Evolutionary conservation across 2,113 vertebrate genomes (phyloP).

Genomic region (Corydoras maculifer): DNA sequence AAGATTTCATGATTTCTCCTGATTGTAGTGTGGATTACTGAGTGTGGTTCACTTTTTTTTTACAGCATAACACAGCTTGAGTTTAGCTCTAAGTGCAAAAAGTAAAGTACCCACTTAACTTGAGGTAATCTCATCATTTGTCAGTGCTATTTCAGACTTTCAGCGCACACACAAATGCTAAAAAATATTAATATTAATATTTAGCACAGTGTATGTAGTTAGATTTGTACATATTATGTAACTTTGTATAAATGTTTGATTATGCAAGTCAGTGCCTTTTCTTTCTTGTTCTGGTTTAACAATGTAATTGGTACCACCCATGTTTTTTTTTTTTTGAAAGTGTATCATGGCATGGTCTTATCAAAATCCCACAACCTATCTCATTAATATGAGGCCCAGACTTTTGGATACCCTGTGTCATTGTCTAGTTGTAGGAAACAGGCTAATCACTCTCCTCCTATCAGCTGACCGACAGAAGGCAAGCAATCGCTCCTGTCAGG

Average conservation of each 20-base stretch:
- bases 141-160: neutral
- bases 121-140: neutral
- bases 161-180: neutral
- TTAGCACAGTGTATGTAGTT: neutral
- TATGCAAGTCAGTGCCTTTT: neutral
- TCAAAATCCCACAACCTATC: conserved; percentile 84
- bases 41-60: conserved; percentile 3
- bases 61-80: conserved; percentile 5
- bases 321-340: conserved; percentile 14
- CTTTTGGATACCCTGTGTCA: conserved; percentile 75
- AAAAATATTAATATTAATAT: neutral
- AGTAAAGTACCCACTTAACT: conserved; percentile 23
- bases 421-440: conserved; percentile 83
- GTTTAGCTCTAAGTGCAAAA: neutral
- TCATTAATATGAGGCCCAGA: conserved; percentile 88
- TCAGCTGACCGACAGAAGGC: conserved; percentile 87
- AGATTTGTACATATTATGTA: no score
- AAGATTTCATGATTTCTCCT: conserved; percentile 3
- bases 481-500: conserved; percentile 85
- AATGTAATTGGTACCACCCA: neutral
- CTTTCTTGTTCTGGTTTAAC: neutral
- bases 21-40: conserved; percentile 1
- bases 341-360: conserved; percentile 81
- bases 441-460: conserved; percentile 88
- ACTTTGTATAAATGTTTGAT: no score